Percentiles rank a stretch among this genome's conserved stretches.
Conservation (phyloP, 2,797 vertebrate genomes). For the Macropodus opercularis region DNA sequence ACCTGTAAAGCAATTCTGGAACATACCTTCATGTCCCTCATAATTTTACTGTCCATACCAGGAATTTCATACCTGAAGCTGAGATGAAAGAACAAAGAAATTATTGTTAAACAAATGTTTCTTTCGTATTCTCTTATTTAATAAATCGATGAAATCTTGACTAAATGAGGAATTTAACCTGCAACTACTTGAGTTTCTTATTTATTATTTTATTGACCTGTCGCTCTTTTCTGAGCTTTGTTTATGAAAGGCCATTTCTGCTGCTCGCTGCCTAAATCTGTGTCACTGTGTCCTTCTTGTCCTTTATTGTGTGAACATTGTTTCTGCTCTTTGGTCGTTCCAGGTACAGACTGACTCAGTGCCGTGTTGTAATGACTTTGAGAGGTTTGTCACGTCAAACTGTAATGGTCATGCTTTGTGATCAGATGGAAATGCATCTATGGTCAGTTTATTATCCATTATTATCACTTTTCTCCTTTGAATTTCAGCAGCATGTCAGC, state of each 20-base stretch:
- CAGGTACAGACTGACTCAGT: neutral
- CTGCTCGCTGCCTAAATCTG: neutral
- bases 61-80: neutral
- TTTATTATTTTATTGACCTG: neutral
- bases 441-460: no score
- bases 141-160: neutral
- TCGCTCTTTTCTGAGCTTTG: neutral
- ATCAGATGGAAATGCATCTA: no score
- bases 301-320: neutral
- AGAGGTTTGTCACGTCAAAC: constrained; percentile 14
- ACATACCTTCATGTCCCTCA: neutral
- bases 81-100: neutral
- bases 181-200: neutral
- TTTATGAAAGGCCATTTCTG: neutral
- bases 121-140: neutral
- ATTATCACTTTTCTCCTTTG: no score
- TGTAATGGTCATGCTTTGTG: no score
- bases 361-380: neutral
- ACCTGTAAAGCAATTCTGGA: constrained; percentile 4
- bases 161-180: neutral
- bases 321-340: neutral
- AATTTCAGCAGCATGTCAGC: neutral
- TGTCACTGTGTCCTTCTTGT: neutral
- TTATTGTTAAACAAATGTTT: no score
- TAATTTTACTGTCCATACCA: no score